Base-by-base conservation (phyloP, 1,140 invertebrate species). In the Drosophila sulfurigaster region DNA sequence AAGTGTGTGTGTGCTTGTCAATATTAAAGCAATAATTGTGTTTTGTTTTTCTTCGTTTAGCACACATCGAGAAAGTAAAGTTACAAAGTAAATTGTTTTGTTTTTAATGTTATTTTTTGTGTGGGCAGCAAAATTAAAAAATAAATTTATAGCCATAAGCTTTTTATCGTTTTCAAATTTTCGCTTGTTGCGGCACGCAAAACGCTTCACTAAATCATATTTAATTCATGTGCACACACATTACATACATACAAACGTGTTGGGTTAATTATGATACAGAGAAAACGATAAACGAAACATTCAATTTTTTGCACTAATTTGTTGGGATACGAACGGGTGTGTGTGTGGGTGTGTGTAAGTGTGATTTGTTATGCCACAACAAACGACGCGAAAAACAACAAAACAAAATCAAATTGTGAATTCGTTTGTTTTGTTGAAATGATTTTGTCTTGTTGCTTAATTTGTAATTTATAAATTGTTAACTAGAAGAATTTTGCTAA, bases 401-500 rank as follows among this genome's bases (percentile, higher is more conserved):
- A 73, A 76, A 72, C 56, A 72, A 73, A 76, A 60, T 25, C 35
- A 80, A 75, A 76, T 82, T 78, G 57, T 83, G 46, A 13, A 20
- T 75, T 65, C 57, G 51, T 49, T 11, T 68, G 65, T 70, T 43
- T 46, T 70, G 48, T 46, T 28, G 32, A 56, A 35, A 35, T 8
- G 6, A 65, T 52, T 46, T 54, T 75, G 65, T 79, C 62, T 64
- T 64, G 46, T 63, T 58, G 28, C 30, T 54, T 7, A 35, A 13
- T 52, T 71, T 28, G 1, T 87, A 70, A 72, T 66, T 66, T 58
- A 57, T 72, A 79, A 89, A 78, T 74, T 81, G 75, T 85, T 85
- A 85, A 89, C 85, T 90, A 90, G 70, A 67, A 79, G 73, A 89
- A 90, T 89, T 89, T 85, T 68, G 65, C 81, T 89, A 89, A 85